A percentile compares a stretch with the other conserved stretches of the same genome.
Conservation (phyloP, 2,888 invertebrate species). For the Plagodis dolabraria region DNA sequence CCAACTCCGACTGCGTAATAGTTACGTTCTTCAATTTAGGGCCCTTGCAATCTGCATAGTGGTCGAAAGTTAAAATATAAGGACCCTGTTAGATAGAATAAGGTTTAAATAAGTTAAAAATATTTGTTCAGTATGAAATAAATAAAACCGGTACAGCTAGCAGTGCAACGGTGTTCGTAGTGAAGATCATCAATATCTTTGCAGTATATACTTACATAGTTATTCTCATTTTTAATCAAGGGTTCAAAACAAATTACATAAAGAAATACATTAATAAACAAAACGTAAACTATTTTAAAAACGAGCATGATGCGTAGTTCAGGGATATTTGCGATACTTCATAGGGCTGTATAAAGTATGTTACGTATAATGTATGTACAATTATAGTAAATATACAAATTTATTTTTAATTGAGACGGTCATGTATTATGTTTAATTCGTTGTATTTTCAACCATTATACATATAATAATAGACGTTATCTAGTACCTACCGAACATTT, state of each 20-base stretch:
- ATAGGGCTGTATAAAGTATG: too few species aligned
- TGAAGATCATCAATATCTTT: too few species aligned
- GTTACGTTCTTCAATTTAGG: conserved; percentile 24
- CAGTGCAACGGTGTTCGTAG: too few species aligned
- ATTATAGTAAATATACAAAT: not conserved
- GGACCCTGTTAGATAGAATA: conserved; percentile 20
- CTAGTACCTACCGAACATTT: too few species aligned
- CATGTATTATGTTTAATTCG: too few species aligned
- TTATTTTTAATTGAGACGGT: not conserved
- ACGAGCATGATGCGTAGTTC: not conserved
- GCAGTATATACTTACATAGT: conserved; percentile 18
- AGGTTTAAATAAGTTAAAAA: conserved; percentile 1
- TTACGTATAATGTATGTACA: too few species aligned
- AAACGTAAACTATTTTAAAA: conserved; percentile 1
- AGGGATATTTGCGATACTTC: too few species aligned
- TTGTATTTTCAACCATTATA: too few species aligned
- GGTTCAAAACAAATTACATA: conserved; percentile 18
- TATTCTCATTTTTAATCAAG: conserved; percentile 24
- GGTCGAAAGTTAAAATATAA: conserved; percentile 2
- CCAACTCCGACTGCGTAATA: not conserved
- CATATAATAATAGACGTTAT: too few species aligned
- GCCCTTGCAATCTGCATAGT: conserved; percentile 22
- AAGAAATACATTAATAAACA: conserved; percentile 8
- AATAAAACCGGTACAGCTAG: too few species aligned
- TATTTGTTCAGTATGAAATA: too few species aligned